Base-by-base conservation (phyloP, 2,888 invertebrate species). In the Lordiphosa fenestrarum region DNA sequence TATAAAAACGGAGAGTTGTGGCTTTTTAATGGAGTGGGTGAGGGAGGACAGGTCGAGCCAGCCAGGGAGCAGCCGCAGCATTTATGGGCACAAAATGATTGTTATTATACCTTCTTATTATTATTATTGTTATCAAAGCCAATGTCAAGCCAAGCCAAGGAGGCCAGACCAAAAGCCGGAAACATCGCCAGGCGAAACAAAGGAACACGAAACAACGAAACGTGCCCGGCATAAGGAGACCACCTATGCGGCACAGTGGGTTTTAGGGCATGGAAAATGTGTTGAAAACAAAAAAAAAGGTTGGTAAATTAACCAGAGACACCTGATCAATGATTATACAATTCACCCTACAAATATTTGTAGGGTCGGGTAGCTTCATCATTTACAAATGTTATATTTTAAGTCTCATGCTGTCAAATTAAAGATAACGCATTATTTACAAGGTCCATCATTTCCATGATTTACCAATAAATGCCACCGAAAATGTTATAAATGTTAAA, bases 111-210 rank as follows among this genome's bases (percentile, higher is more conserved):
- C 67, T 77, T 56, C 69, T 67, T 75, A 67, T 75, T 73, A 77
- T 75, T 75, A 77, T 75, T 76, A 77, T 70, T 77, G 74, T 77
- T 76, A 76, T 76, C 75, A 76, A 71, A 77, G 75, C 69, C 75
- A 77, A 67, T 69, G 74, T 74, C 75, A 73, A 67, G 72, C 64
- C 57, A 59, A 42, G 61, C n/a, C 47, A 37, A 52, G 36, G 36
- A 36, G 35, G 35, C n/a, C 37, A 36, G 41, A 36, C 42, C 23
- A 21, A 52, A 41, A 52, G 52, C 30, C 50, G 50, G 72, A 72
- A 72, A 69, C 44, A 53, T 47, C 50, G 57, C 33, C 54, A 50
- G 57, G 56, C 62, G 44, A 37, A 42, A 41, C 47, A 30, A 47
- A 25, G 15, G 21, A 37, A 42, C 25, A 46, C 38, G 33, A 44